Evolutionary conservation across 2,888 invertebrate species (phyloP), one percentile per base, ranked within the genome.

Genomic region (Trichogramma evanescens): DNA sequence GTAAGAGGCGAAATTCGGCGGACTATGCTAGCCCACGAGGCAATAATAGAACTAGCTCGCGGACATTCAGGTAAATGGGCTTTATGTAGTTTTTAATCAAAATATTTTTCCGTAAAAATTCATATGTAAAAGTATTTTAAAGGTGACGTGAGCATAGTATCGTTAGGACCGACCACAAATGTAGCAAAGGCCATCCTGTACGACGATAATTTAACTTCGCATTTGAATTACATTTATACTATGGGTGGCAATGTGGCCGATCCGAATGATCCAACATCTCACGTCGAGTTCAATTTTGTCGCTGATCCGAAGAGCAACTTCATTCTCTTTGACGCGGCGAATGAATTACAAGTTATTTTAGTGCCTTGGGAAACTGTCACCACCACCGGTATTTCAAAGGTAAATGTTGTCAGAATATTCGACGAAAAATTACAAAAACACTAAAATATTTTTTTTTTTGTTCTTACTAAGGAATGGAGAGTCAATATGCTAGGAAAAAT

Each of bases 261-360:
- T 1, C 1, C 56, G 0, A 67, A 66, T 5, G 63, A 64, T 5
- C 26, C 8, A 1, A 26, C n/a, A 6, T 66, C 66, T 0, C 66
- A 68, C 38, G 79, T 81, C 1, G 86, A 86, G 70, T 86, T 82
- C 70, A 86, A 86, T 71, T 84, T 86, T 66, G 69, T 72, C 54
- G 73, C 73, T 59, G 86, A 86, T 70, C 84, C 86, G 0, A 84
- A 85, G 66, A 81, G 84, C 4, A 83, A 84, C 39, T 74, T 75
- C 44, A 79, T 84, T 39, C 80, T 82, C 1, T 70, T 86, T 6
- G 77, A 79, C 71, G 76, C 65, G 4, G 69, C 63, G 0, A 58
- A 64, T 0, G 63, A 72, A 55, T 78, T 79, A 0, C 73, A 80
- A 8, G 43, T 56, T 0, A 57, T 74, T 6, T 62, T 84, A 6